Evolutionary conservation across 1,140 invertebrate species (phyloP).

Genomic region (Macrotrachela quadricornifera): DNA sequence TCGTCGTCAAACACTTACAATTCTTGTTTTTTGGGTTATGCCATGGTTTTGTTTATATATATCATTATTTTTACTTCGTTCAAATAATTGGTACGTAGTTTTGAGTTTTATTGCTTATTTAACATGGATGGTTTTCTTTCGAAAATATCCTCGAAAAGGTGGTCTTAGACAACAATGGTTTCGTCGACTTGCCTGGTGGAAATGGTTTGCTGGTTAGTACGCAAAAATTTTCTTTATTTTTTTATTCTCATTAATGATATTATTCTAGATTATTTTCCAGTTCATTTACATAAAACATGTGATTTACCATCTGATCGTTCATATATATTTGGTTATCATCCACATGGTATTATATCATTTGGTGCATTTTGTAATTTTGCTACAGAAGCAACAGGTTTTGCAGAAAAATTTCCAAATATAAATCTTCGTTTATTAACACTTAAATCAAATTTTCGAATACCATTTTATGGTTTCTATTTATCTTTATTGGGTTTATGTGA

Average conservation of each 20-base stretch:
- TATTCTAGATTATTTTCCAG: constrained; percentile 58
- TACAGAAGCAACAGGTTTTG: constrained; percentile 49
- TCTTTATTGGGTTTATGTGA: constrained; percentile 16
- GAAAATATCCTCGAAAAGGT: too few relatives aligned
- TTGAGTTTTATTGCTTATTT: too few relatives aligned
- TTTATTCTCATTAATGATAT: constrained; percentile 20
- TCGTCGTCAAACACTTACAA: constrained; percentile 53
- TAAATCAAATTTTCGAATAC: constrained; percentile 54
- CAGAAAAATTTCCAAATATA: constrained; percentile 53
- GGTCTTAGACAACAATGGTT: too few relatives aligned
- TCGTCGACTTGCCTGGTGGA: too few relatives aligned
- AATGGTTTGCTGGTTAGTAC: constrained; percentile 34
- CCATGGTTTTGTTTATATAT: background rate
- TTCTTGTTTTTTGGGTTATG: constrained; percentile 30
- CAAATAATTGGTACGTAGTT: too few relatives aligned
- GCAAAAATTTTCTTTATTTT: background rate
- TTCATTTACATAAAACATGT: constrained; percentile 53
- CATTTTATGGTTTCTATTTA: constrained; percentile 52
- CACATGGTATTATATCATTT: constrained; percentile 60
- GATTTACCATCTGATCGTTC: constrained; percentile 55
- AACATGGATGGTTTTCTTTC: too few relatives aligned
- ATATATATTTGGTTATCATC: constrained; percentile 65
- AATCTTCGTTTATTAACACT: constrained; percentile 49
- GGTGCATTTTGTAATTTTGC: constrained; percentile 57
- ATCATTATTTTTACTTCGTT: too few relatives aligned